Base-by-base conservation (phyloP, 1,140 invertebrate species). In the Dinoponera quadriceps region DNA sequence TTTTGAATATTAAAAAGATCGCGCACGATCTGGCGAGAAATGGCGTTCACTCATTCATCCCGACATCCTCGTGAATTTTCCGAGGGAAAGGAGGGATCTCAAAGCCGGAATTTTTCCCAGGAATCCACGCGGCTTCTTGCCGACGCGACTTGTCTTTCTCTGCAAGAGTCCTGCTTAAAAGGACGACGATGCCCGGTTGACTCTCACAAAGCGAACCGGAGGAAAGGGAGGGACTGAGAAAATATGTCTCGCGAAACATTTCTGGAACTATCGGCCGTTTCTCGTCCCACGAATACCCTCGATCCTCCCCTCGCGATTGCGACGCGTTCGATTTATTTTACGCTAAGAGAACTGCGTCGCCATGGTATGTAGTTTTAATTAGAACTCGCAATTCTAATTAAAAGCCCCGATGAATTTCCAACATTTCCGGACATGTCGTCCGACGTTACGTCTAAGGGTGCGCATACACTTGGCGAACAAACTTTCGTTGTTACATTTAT, bases 161-260 rank as follows among this genome's bases (percentile, higher is more conserved):
- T 51, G 20, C 62, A 22, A 27, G 27, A 33, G 51, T 59, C 25
- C 48, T n/a, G 22, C 51, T 38, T 22, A 78, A 78, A 55, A 55
- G 29, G 11, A 68, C 1, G 49, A 38, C 75, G 44, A 73, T 55
- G 57, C 27, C 65, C 65, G 33, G 57, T 80, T 63, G 75, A 59
- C 51, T 71, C 33, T 14, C 51, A 48, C 75, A 80, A 80, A 80
- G 65, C 44, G 33, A 80, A 4, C 1, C 25, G 14, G 14, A 73
- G 20, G 27, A 74, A 63, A 74, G 54, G 4, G 9, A 55, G 25
- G 27, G 20, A 20, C 33, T 48, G 2, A 51, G 75, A 25, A 59
- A 71, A 80, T 69, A 73, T 82, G 55, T 82, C 57, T 74, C 59
- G 69, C 44, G 71, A 82, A 82, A 82, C 27, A 62, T 74, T 82